Evolutionary conservation across 2,113 vertebrate genomes (phyloP), one percentile per base, ranked within the genome.

Genomic region (Alexandromys fortis): DNA sequence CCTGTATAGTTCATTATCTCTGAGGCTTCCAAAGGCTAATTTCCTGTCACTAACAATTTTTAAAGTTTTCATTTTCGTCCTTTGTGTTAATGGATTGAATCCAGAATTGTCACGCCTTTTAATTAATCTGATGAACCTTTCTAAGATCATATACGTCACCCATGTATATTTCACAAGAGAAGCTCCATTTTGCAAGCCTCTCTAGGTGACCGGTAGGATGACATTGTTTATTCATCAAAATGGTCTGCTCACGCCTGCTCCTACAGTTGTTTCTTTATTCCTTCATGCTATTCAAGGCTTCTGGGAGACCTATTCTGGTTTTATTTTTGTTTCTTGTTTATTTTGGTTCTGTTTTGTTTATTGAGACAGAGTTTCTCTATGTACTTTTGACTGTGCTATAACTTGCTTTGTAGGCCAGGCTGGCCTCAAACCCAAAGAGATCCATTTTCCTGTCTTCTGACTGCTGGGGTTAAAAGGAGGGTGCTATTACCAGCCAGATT

Each of bases 91-190:
- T 85, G n/a, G 30, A 16, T 75, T 95, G 81, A 88, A 75, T 79
- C 26, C 67, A 86, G 42, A 79, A 87, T 92, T 92, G 45, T 35
- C 30, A 90, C 94, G 77, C 21, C 55, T 95, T 95, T 95, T 86
- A 93, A 92, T 96, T 93, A 96, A 96, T 86, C 72, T 95, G 82
- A 95, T 94, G 95, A 97, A 92, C 24, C 81, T 96, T 90, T 33
- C 42, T 89, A 76, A 33, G n/a, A 13, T 89, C 73, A 86, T 47
- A 49, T 26, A 89, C 47, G 24, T 91, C 90, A 68, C 73, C 38
- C 92, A 72, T 49, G 79, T 81, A 79, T 61, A 2, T 63, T 94
- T 88, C 42, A 96, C n/a, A 45, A 82, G 70, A 17, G 89, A 96
- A 94, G 49, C 5, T 12, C 65, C n/a, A 81, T 2, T 95, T 91